Evolutionary conservation across 2,797 vertebrate species (phyloP).

Genomic region (Sebastiscus albofasciatus): DNA sequence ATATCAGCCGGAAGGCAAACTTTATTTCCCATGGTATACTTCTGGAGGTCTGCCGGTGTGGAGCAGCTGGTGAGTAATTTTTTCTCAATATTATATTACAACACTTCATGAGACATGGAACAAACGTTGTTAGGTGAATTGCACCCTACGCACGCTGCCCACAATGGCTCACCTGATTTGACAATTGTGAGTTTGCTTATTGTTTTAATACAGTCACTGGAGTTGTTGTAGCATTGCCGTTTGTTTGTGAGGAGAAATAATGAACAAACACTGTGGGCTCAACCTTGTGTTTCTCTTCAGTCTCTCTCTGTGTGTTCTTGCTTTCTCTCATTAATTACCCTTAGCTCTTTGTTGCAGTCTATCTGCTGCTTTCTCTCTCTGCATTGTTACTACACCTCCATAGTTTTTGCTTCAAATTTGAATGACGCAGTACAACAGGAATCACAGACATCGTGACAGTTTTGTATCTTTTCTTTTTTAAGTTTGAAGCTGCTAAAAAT

Average conservation of each 20-base stretch:
- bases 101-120: not conserved
- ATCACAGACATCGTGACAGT: not conserved
- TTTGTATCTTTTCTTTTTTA: not conserved
- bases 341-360: not conserved
- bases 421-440: not conserved
- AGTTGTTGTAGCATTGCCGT: not conserved
- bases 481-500: not conserved
- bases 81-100: not conserved
- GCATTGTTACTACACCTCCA: not conserved
- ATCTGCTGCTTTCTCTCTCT: not conserved
- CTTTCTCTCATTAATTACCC: not conserved
- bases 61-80: constrained; percentile 46
- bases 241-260: not conserved
- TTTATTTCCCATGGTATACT: constrained; percentile 8
- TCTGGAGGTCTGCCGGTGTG: not conserved
- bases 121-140: not conserved
- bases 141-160: not conserved
- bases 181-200: not conserved
- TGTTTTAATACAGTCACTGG: constrained; percentile 1
- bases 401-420: not conserved
- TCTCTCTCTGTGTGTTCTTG: not conserved
- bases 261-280: no score
- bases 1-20: constrained; percentile 8
- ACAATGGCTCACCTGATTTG: not conserved
- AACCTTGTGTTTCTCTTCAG: not conserved